phyloP scores from a whole-genome alignment of 1,140 invertebrate genomes.

The Solenopsis fugax region DNA sequence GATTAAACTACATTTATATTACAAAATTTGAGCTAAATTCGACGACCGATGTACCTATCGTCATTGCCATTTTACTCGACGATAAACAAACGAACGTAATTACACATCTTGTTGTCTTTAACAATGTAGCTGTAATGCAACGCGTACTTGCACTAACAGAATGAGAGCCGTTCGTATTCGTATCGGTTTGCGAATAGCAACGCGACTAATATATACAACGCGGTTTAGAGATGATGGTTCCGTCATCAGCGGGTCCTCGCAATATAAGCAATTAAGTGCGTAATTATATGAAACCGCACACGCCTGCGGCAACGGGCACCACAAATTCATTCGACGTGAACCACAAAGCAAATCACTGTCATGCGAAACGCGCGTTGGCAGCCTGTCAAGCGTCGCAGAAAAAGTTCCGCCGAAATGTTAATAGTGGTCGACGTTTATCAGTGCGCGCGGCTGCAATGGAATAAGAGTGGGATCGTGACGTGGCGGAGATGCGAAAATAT shows the following conservation, averaged over 20 bases:
- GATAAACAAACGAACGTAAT: conserved; percentile 25
- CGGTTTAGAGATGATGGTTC: conserved; percentile 71
- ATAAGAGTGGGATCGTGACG: conserved; percentile 34
- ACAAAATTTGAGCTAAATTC: neutral
- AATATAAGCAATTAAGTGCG: conserved; percentile 83
- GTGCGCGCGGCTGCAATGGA: neutral
- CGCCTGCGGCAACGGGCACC: conserved; percentile 58
- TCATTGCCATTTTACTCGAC: neutral
- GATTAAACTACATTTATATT: neutral
- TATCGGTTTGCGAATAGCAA: conserved; percentile 64
- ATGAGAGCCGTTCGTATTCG: conserved; percentile 23
- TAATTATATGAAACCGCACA: conserved; percentile 82
- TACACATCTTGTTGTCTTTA: conserved; percentile 31
- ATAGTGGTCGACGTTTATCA: conserved; percentile 58
- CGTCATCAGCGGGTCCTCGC: conserved; percentile 71
- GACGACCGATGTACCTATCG: neutral
- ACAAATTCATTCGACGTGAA: conserved; percentile 80
- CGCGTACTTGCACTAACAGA: neutral
- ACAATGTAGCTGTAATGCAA: neutral
- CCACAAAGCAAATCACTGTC: conserved; percentile 84
- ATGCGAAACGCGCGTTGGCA: conserved; percentile 56
- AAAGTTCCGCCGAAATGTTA: conserved; percentile 67
- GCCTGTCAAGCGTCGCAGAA: conserved; percentile 70
- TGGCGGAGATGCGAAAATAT: neutral
- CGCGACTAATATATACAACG: conserved; percentile 49